Evolutionary conservation across 2,113 vertebrate genomes (phyloP), one percentile per base, ranked within the genome.

Genomic region (Corydoras maculifer): DNA sequence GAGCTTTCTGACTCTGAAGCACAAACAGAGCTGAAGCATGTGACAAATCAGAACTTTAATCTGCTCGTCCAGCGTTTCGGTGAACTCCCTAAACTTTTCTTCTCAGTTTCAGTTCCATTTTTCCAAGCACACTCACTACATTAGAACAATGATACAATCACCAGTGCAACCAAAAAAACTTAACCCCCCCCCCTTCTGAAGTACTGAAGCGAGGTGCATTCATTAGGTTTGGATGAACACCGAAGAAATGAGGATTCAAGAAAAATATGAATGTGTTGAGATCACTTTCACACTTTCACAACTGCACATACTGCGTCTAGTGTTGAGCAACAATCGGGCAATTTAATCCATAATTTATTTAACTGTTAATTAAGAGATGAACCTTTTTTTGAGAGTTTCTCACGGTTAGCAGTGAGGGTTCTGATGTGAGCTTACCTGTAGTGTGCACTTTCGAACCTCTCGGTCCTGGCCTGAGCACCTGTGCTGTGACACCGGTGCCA

Each of bases 361-460:
- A 43, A 43, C 4, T 2, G 35, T 43, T 43, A 5, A 43, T 5
- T 43, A 43, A 43, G 4, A 43, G 7, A 43, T 43, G 35, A 43
- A 43, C 4, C 2, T 43, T 43, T 43, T 0, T 43, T 43, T 5
- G 35, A 43, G n/a, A 43, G 35, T 4, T 43, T 43, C 1, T 43
- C 4, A 43, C 0, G 35, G 2, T 5, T 5, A 1, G 35, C 35
- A 43, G 7, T 2, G 35, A 8, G 35, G 4, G 35, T 43, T 43
- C 4, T 43, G 35, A 43, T 2, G 3, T 50, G 15, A 0, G 59
- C 74, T 79, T 84, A 90, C 90, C 88, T 90, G 86, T 3, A 81
- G 80, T 58, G 83, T 87, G 77, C 89, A 90, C 72, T 82, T 83
- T 77, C 86, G 88, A 65, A 85, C 64, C 78, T 90, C 87, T 71